Evolutionary conservation across 2,797 vertebrate species (phyloP).

Genomic region (Syngnathus acus): DNA sequence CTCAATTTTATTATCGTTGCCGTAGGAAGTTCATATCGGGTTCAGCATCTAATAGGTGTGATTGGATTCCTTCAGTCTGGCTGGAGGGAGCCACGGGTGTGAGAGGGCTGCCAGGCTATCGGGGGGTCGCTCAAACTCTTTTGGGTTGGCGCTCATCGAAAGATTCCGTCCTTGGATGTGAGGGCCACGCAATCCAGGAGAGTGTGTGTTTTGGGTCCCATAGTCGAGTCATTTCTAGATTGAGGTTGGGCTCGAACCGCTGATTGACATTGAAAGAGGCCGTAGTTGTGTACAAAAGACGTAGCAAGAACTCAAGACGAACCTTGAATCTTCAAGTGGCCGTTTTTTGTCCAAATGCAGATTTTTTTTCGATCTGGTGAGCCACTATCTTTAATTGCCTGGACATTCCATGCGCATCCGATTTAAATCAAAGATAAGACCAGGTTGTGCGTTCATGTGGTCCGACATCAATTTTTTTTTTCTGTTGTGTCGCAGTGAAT

Average conservation of each 20-base stretch:
- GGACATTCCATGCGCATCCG: not conserved
- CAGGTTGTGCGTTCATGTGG: not conserved
- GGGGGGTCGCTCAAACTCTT: conserved; percentile 1
- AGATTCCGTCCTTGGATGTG: conserved; percentile 28
- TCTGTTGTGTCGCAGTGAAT: conserved; percentile 13
- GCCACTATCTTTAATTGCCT: not conserved
- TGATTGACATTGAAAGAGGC: conserved; percentile 16
- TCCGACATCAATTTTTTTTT: not conserved
- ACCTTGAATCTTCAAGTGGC: not conserved
- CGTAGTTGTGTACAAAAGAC: not conserved
- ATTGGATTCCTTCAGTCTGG: conserved; percentile 51
- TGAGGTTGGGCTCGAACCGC: conserved; percentile 11
- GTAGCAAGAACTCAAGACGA: not conserved
- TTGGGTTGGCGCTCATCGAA: conserved; percentile 15
- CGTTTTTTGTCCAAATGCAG: not conserved
- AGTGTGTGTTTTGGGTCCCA: conserved; percentile 35
- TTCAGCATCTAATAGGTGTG: conserved; percentile 49
- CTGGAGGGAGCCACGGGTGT: conserved; percentile 12
- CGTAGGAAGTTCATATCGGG: conserved; percentile 53
- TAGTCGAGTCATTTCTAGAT: conserved; percentile 15
- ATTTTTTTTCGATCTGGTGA: not conserved
- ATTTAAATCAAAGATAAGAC: not conserved
- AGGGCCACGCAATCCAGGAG: conserved; percentile 25
- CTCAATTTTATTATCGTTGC: conserved; percentile 52
- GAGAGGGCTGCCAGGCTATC: not conserved